Base-by-base conservation (phyloP, 2,113 vertebrate species). In the Rhagologus leucostigma region DNA sequence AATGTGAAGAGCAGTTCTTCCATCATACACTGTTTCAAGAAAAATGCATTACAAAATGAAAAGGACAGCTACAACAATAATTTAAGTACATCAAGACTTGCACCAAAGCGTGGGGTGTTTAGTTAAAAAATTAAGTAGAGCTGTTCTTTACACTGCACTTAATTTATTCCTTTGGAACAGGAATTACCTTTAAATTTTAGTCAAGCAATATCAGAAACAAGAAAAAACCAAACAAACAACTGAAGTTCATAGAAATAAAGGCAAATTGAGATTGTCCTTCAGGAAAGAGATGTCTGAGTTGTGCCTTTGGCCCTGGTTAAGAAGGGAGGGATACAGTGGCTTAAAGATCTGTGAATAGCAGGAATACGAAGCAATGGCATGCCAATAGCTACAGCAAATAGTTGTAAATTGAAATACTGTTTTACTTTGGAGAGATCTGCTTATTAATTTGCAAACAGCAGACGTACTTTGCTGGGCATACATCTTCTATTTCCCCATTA, bases 351-450 rank as follows among this genome's bases (percentile, higher is more conserved):
- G 57, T 60, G 68, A 56, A 33, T 83, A 90, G 30, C 55, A 80
- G 69, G 59, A 89, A 18, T 63, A 42, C 20, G 49, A 93, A 81
- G 50, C 35, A 86, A 83, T 75, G 84, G 55, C 27, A 44, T 50
- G 64, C 65, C 87, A 86, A 94, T 55, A 77, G 83, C 91, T 95
- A 91, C 64, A 90, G 88, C 81, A 95, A 96, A 95, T 89, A 89
- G 88, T 96, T 97, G 76, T 89, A 89, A 95, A 95, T 93, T 91
- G 76, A 97, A 96, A 97, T 91, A 83, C 70, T 95, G 79, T 67
- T 92, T 97, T 94, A 95, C 82, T 94, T 97, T 87, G 79, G 69
- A 93, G 84, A 96, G 87, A 93, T 92, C 59, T 96, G 84, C 64
- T 97, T 97, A 96, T 84, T 91, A 84, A 89, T 87, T 94, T 77